Percentiles rank a stretch among this genome's conserved stretches.
phyloP scores from a whole-genome alignment of 2,797 vertebrate species.

The Octomys mimax region DNA sequence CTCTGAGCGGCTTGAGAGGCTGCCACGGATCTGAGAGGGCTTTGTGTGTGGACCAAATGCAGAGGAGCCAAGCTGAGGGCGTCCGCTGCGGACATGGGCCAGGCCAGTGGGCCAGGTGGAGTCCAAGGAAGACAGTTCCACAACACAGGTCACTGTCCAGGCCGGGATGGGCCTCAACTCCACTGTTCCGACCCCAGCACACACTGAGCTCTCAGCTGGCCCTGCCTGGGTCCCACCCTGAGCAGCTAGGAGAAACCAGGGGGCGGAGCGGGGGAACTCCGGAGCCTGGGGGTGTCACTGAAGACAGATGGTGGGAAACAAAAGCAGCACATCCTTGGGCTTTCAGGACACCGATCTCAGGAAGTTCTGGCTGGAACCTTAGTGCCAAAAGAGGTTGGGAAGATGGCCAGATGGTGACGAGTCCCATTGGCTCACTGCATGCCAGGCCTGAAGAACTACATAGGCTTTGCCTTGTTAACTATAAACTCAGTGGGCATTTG shows the following conservation, averaged over 20 bases:
- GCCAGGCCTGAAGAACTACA: neutral
- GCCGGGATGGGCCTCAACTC: neutral
- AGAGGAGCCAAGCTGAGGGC: neutral
- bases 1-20: neutral
- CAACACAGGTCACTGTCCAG: neutral
- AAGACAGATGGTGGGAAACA: neutral
- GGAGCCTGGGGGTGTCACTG: neutral
- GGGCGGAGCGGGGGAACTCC: accelerated
- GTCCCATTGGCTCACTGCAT: neutral
- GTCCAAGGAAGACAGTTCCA: too few species aligned
- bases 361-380: neutral
- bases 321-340: neutral
- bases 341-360: neutral
- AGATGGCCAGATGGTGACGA: neutral
- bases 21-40: neutral
- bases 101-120: neutral
- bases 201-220: neutral
- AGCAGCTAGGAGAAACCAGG: neutral
- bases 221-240: neutral
- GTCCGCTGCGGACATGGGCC: neutral
- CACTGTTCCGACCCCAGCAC: accelerated
- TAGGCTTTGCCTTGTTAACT: conserved; percentile 8
- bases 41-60: too few species aligned
- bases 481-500: neutral
- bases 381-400: neutral